Evolutionary conservation across 2,888 invertebrate species (phyloP), one percentile per base, ranked within the genome.

Genomic region (Tenthredo amoena): DNA sequence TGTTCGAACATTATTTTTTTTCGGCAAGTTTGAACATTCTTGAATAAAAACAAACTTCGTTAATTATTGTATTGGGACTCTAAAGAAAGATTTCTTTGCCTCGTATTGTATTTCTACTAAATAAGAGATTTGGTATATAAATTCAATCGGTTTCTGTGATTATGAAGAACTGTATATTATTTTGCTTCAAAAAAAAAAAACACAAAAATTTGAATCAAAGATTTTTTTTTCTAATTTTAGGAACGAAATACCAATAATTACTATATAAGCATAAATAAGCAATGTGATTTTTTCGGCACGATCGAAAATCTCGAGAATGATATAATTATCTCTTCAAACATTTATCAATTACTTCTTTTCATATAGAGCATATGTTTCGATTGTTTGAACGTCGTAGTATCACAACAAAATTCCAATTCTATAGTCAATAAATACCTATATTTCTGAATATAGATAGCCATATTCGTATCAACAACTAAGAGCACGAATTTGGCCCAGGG

Each of bases 161-260:
- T 55, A 7, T 9, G 26, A 50, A 31, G n/a, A 74, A 74, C 43
- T 74, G 40, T 12, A 77, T 31, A 55, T 77, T 77, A 18, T 18
- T 34, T 50, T 55, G 3, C 18, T 55, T 34, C 0, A 34, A 31
- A 31, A 34, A 77, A 77, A 55, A 34, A 77, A 76, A 6, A 50
- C 21, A 31, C 26, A 26, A 50, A 50, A 50, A 47, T 15, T 77
- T 34, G 9, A n/a, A 55, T 55, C 55, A 31, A 55, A 55, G 77
- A 55, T 74, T 21, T 74, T 55, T 77, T 77, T 55, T 55, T 76
- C 12, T 31, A 50, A 77, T 55, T 31, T n/a, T 55, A 50, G 55
- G 55, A 77, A 55, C 34, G 34, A 50, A 77, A 55, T 77, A 77
- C 31, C 40, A 55, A 77, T 77, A 77, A 74, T 74, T 43, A 74